Evolutionary conservation across 2,113 vertebrate genomes (phyloP).

Genomic region (Sturnus vulgaris): DNA sequence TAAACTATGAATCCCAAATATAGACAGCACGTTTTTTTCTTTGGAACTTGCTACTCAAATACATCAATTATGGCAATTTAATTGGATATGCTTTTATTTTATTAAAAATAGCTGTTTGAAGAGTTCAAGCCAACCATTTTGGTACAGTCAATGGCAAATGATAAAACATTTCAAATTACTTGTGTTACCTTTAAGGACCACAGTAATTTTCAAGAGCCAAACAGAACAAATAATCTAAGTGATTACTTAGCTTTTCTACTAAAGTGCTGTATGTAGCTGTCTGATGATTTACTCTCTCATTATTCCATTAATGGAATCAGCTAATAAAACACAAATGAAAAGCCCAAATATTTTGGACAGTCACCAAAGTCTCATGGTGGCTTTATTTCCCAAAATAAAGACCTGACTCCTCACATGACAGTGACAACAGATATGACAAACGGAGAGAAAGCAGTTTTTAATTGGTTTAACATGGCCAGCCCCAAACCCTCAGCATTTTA

Average conservation of each 20-base stretch:
- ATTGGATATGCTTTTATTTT: slow-evolving; percentile 8
- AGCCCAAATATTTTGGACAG: neutral
- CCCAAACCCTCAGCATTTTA: neutral
- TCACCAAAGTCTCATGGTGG: neutral
- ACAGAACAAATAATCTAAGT: neutral
- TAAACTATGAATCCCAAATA: slow-evolving; percentile 3
- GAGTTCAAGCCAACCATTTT: neutral
- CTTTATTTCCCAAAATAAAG: neutral
- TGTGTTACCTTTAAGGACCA: neutral
- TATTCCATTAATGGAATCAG: neutral
- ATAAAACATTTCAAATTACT: neutral
- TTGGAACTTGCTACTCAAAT: slow-evolving; percentile 28
- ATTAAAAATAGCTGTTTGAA: slow-evolving; percentile 30
- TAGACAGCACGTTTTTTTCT: neutral
- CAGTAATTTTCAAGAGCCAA: neutral
- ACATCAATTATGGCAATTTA: neutral
- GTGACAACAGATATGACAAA: neutral
- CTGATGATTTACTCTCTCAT: neutral
- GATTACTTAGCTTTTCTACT: neutral
- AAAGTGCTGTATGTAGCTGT: neutral
- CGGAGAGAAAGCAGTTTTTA: neutral
- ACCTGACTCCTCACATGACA: rapidly evolving
- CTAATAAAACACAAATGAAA: neutral
- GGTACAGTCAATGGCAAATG: neutral
- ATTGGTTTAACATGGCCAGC: neutral